Conservation (phyloP, 1,140 invertebrate species). For the Paracyclopina nana region DNA sequence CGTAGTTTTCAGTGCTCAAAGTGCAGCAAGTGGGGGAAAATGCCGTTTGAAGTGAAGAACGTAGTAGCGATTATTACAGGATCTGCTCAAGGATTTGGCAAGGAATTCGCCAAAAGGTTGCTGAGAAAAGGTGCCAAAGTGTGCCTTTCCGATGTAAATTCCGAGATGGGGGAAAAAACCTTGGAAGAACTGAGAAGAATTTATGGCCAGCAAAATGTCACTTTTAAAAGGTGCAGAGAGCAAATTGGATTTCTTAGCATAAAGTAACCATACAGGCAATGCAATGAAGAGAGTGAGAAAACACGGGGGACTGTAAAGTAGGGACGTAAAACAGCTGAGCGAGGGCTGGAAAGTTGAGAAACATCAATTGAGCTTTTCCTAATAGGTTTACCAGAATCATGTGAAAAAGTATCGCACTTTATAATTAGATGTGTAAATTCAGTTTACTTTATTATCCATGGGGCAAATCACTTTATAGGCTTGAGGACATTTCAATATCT, state of each 20-base stretch:
- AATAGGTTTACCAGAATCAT: not conserved
- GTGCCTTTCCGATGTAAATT: not conserved
- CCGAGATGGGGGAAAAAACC: not conserved
- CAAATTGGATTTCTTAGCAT: not conserved
- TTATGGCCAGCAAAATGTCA: not conserved
- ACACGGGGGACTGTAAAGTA: too few species aligned
- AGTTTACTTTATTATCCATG: not conserved
- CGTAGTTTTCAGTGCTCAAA: too few species aligned
- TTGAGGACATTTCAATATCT: not conserved
- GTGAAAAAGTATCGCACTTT: not conserved
- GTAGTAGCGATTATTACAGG: constrained; percentile 23
- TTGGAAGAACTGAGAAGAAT: not conserved
- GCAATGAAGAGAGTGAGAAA: too few species aligned
- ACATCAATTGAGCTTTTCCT: too few species aligned
- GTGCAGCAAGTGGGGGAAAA: too few species aligned
- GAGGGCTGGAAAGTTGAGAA: too few species aligned
- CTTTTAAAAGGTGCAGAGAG: not conserved
- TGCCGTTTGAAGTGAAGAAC: too few species aligned
- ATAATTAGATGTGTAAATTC: not conserved
- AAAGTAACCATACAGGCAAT: too few species aligned
- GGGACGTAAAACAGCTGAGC: too few species aligned
- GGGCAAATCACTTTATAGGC: not conserved
- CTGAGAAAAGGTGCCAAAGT: constrained; percentile 15
- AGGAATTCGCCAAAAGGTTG: constrained; percentile 14
- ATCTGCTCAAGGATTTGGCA: constrained; percentile 16